Conservation (phyloP, 2,797 vertebrate genomes). For the Danio kyathit region DNA sequence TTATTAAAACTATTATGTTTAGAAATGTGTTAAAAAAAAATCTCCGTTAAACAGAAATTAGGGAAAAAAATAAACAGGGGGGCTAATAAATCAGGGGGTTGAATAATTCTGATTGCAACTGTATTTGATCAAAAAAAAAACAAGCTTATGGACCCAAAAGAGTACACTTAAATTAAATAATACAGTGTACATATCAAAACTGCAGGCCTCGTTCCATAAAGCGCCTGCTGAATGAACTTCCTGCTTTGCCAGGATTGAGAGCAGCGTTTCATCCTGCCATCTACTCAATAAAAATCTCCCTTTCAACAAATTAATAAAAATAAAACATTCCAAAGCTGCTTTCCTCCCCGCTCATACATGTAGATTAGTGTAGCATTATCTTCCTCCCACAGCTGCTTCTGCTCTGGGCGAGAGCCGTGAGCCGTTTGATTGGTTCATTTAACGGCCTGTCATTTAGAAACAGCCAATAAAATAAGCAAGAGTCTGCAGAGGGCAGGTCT, state of each 20-base stretch:
- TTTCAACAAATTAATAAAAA: conserved; percentile 50
- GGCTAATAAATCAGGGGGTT: no score
- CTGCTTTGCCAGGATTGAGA: conserved; percentile 7
- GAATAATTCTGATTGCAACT: no score
- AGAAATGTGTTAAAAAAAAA: no score
- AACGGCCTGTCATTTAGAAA: conserved; percentile 30
- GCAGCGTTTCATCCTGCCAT: conserved; percentile 30
- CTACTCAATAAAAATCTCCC: conserved; percentile 49
- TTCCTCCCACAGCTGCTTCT: conserved; percentile 45
- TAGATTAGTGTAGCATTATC: conserved; percentile 61
- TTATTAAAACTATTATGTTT: no score
- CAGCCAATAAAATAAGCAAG: conserved; percentile 27
- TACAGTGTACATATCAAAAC: not conserved
- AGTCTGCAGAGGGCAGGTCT: not conserved
- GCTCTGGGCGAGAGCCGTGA: not conserved
- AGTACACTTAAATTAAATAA: no score
- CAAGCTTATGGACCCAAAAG: not conserved
- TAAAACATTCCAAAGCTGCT: conserved; percentile 59
- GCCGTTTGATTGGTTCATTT: conserved; percentile 39
- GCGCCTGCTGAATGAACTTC: not conserved
- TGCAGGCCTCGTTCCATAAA: not conserved
- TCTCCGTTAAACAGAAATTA: no score
- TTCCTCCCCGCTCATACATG: conserved; percentile 45
- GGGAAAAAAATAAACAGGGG: no score
- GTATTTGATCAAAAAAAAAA: not conserved